Conservation (phyloP, 2,888 invertebrate genomes). For the Eurois occulta region DNA sequence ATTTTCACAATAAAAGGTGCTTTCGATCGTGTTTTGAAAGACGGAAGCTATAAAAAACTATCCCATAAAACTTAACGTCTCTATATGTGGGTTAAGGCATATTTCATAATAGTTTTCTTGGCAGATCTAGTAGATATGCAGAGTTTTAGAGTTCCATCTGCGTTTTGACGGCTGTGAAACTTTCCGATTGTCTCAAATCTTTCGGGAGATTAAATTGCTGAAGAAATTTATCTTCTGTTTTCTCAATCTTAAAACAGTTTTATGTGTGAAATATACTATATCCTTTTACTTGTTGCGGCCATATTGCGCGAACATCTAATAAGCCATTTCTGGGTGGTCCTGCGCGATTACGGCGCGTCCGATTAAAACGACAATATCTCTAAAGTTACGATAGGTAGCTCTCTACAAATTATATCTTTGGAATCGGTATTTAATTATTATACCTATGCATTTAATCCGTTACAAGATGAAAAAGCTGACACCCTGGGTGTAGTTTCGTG, state of each 20-base stretch:
- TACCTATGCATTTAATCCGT: not conserved
- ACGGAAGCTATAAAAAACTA: slow-evolving; percentile 54
- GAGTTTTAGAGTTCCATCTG: slow-evolving; percentile 30
- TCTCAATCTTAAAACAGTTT: not conserved
- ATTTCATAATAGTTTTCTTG: slow-evolving; percentile 58
- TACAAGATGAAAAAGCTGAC: not conserved
- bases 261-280: not conserved
- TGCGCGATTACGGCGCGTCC: no score
- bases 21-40: slow-evolving; percentile 36
- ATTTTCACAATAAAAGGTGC: slow-evolving; percentile 47
- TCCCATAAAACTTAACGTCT: slow-evolving; percentile 24
- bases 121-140: slow-evolving; percentile 16
- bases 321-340: no score
- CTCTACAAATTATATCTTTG: no score
- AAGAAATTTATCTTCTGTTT: not conserved
- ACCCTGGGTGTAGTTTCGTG: not conserved
- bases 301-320: no score
- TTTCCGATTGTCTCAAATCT: slow-evolving; percentile 5
- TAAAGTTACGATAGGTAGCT: no score
- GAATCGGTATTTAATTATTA: no score
- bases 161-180: not conserved
- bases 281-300: no score
- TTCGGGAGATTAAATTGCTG: not conserved
- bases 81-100: slow-evolving; percentile 58
- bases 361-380: no score